These are phyloP conservation scores for Tenthredo livida DNA, from an alignment of 2,888 invertebrate genomes.

Conservation along the genomic window DNA sequence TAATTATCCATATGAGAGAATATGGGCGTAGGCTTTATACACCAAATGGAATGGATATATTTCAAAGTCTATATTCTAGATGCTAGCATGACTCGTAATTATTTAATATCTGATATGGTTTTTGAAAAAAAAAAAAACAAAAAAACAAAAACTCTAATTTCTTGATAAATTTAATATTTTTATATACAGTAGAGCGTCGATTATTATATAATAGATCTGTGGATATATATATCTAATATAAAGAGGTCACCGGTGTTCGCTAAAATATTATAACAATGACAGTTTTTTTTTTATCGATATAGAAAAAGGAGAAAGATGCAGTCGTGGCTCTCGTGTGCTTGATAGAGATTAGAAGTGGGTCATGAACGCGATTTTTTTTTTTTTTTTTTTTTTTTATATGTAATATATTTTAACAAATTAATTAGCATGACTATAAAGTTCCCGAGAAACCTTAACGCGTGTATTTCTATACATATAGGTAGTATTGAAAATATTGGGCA, in stretches of 20 bases:
- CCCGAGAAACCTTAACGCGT: neutral
- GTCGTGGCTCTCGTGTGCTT: neutral
- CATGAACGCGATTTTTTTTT: neutral
- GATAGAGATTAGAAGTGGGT: neutral
- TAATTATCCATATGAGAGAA: neutral
- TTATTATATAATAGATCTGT: neutral
- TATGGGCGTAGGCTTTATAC: neutral
- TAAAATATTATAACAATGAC: neutral
- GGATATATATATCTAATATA: neutral
- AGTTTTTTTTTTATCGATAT: neutral
- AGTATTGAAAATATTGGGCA: neutral
- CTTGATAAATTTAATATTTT: neutral
- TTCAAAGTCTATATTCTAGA: too few species aligned
- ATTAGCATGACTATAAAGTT: constrained; percentile 22
- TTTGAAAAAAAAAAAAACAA: neutral
- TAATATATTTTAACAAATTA: neutral
- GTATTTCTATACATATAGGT: neutral
- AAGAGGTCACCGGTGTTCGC: neutral
- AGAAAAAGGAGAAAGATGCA: neutral
- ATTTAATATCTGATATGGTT: too few species aligned
- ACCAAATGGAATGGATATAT: too few species aligned
- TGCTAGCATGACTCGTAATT: too few species aligned
- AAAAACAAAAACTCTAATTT: neutral
- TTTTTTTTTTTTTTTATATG: too few species aligned
- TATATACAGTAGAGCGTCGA: neutral